Evolutionary conservation across 2,888 invertebrate species (phyloP).

Genomic region (Pimpla rufipes): DNA sequence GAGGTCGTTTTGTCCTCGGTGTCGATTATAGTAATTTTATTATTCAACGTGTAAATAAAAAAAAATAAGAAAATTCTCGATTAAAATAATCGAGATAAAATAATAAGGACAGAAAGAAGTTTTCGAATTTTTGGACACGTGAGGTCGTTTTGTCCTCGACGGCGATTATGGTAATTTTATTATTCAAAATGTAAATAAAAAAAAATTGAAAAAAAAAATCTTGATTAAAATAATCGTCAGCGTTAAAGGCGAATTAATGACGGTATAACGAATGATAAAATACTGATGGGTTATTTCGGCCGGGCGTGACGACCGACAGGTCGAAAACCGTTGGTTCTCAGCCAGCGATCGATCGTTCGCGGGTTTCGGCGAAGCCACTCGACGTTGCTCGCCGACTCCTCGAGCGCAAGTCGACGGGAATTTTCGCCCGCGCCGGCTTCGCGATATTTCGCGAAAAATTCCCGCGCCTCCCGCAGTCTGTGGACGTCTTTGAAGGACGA

Average conservation of each 20-base stretch:
- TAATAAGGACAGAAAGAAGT: constrained; percentile 78
- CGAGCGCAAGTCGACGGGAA: constrained; percentile 59
- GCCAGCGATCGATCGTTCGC: constrained; percentile 54
- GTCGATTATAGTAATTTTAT: background rate
- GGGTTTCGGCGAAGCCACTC: constrained; percentile 63
- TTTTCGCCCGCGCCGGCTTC: constrained; percentile 65
- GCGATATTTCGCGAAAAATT: constrained; percentile 64
- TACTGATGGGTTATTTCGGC: constrained; percentile 1
- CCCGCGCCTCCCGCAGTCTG: constrained; percentile 55
- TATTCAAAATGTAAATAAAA: background rate
- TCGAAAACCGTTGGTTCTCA: constrained; percentile 40
- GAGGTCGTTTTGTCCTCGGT: background rate
- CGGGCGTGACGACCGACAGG: background rate
- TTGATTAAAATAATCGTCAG: too few species aligned
- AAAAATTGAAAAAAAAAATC: too few species aligned
- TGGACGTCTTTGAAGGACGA: constrained; percentile 57
- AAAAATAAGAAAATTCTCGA: background rate
- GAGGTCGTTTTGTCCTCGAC: background rate
- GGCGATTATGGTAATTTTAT: background rate
- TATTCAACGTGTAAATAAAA: too few species aligned
- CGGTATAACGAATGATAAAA: background rate
- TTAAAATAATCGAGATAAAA: too few species aligned
- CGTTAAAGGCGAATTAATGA: background rate
- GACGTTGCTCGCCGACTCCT: constrained; percentile 63
- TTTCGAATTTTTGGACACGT: constrained; percentile 62